Base-by-base conservation (phyloP, 2,113 vertebrate genomes). In the Agapornis roseicollis region DNA sequence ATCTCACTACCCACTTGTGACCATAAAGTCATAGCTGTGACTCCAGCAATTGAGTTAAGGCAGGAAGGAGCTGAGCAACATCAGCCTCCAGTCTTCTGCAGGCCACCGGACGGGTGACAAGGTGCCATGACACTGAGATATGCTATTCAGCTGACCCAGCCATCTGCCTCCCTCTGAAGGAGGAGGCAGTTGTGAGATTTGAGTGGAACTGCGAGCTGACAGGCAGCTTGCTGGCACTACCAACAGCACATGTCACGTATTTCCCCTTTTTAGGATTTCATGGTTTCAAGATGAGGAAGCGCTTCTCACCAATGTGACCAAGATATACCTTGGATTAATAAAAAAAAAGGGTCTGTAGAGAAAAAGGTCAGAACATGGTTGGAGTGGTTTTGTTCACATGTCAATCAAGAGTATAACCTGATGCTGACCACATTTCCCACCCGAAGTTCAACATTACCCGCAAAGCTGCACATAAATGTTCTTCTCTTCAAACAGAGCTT, bases 1-100 rank as follows among this genome's bases (percentile, higher is more conserved):
- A 96, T 82, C 96, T 96, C 93, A 95, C 46, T 29, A 25, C 10
- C 28, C 65, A 10, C 94, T 94, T 93, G 92, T 94, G 96, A 97
- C 70, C 80, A 76, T 79, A 5, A 37, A 93, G 88, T 92, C 96
- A 94, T 53, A 84, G 86, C 83, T 82, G 60, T 80, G 61, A 89
- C 88, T 95, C 73, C 90, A 81, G 61, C 90, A 91, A 74, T 18
- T 24, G 12, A 41, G 82, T 12, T 73, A 55, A 88, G 73, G 39
- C 2, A 3, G 65, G 80, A 81, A 89, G 88, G 86, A 78, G 61
- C 61, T 79, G 69, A 76, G 13, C 25, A 76, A 52, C 55, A 4
- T 20, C 2, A 1, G 72, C 22, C 72, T 80, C 33, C 92, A 71
- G 60, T 47, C 93, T 47, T 7, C 18, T 58, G 27, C 55, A 18